Evolutionary conservation across 2,797 vertebrate species (phyloP).

Genomic region (Chrosomus eos): DNA sequence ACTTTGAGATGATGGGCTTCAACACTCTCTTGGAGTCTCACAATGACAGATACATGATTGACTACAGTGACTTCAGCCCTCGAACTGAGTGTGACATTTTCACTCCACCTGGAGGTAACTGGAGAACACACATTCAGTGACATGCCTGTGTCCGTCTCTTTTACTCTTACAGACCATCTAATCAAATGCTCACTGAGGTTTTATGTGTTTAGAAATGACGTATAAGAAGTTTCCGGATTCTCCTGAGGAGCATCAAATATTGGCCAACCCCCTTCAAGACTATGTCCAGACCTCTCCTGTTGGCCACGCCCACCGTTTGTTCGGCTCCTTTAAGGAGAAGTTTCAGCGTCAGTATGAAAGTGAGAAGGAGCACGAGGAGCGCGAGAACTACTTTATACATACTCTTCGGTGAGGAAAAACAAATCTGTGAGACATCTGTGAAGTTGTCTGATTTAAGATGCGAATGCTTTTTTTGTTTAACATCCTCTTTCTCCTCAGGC

Average conservation of each 20-base stretch:
- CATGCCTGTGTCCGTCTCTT: neutral
- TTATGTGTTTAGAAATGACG: slow-evolving; percentile 69
- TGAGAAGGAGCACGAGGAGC: slow-evolving; percentile 75
- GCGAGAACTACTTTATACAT: slow-evolving; percentile 80
- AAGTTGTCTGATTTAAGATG: neutral
- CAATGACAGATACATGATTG: slow-evolving; percentile 84
- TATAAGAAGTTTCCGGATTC: slow-evolving; percentile 77
- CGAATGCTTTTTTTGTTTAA: neutral
- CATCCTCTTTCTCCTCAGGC: neutral
- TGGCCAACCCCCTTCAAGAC: slow-evolving; percentile 87
- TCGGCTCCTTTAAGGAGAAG: slow-evolving; percentile 75
- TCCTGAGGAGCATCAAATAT: slow-evolving; percentile 76
- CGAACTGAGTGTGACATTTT: slow-evolving; percentile 71
- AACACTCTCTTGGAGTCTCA: slow-evolving; percentile 83
- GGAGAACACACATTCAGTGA: neutral
- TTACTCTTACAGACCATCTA: neutral
- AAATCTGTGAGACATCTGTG: too few species aligned
- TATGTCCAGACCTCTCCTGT: slow-evolving; percentile 75
- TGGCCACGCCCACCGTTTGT: slow-evolving; percentile 73
- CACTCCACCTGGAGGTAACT: slow-evolving; percentile 74
- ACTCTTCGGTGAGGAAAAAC: slow-evolving; percentile 76
- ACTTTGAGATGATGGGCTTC: slow-evolving; percentile 84
- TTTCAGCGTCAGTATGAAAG: slow-evolving; percentile 71
- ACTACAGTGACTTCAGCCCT: slow-evolving; percentile 77
- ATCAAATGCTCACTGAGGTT: neutral